Conservation (phyloP, 1,140 invertebrate species). For the Patella vulgata region DNA sequence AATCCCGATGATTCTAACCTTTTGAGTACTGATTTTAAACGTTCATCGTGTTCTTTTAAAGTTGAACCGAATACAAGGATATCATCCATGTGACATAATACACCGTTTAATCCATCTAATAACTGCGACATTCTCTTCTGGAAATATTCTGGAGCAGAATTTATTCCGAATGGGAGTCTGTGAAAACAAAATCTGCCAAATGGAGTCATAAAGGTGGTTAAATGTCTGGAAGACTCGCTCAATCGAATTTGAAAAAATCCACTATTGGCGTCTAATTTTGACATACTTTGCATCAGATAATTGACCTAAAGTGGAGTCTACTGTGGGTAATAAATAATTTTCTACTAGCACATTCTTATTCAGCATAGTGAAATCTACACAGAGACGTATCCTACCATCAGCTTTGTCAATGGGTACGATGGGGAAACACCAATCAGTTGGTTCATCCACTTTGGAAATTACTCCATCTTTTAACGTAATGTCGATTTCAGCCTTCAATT, state of each 20-base stretch:
- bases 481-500: background rate
- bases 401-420: background rate
- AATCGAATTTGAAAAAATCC: slow-evolving; percentile 58
- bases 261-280: slow-evolving; percentile 67
- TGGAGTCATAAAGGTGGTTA: slow-evolving; percentile 35
- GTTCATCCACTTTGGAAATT: background rate
- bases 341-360: slow-evolving; percentile 1
- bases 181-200: slow-evolving; percentile 31
- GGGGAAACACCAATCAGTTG: slow-evolving; percentile 7
- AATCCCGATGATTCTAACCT: slow-evolving; percentile 37
- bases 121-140: slow-evolving; percentile 21
- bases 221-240: slow-evolving; percentile 5
- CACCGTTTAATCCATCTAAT: slow-evolving; percentile 23
- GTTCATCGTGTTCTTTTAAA: slow-evolving; percentile 33
- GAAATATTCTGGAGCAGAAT: slow-evolving; percentile 23
- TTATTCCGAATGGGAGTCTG: slow-evolving; percentile 24
- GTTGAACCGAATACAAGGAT: slow-evolving; percentile 39
- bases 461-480: background rate
- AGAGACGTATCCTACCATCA: background rate
- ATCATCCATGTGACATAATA: slow-evolving; percentile 41
- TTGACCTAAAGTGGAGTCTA: background rate
- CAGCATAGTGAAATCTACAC: slow-evolving; percentile 9
- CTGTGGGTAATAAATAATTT: background rate
- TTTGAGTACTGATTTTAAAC: slow-evolving; percentile 39
- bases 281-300: slow-evolving; percentile 6